These are phyloP conservation scores for Drosophila sp. DNA, from an alignment of 1,140 invertebrate genomes.

Conservation along the genomic window DNA sequence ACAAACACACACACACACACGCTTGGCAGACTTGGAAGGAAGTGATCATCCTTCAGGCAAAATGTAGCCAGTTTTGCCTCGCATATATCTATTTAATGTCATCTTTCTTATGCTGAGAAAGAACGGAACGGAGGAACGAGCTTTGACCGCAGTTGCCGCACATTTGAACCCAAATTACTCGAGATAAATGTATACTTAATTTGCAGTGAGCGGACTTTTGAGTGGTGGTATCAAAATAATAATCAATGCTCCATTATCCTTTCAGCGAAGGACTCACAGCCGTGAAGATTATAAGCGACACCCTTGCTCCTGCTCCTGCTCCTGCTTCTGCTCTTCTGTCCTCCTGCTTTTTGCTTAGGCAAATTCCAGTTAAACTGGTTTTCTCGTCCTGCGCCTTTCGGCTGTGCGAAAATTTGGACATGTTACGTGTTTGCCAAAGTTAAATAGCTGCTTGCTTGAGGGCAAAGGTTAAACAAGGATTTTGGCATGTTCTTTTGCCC, in stretches of 20 bases:
- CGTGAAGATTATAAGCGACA: conserved; percentile 78
- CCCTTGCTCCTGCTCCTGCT: conserved; percentile 16
- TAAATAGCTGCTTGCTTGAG: conserved; percentile 75
- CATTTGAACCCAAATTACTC: conserved; percentile 81
- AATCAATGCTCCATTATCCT: conserved; percentile 79
- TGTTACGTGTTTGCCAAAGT: conserved; percentile 79
- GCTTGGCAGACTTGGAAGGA: conserved; percentile 41
- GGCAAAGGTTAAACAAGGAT: conserved; percentile 78
- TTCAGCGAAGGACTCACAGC: conserved; percentile 54
- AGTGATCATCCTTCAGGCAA: conserved; percentile 57
- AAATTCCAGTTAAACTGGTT: conserved; percentile 75
- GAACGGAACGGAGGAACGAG: conserved; percentile 34
- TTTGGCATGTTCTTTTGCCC: conserved; percentile 68
- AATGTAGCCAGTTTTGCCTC: conserved; percentile 59
- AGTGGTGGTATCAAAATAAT: conserved; percentile 81
- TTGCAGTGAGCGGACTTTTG: conserved; percentile 70
- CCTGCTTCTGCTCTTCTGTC: neutral
- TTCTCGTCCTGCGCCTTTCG: conserved; percentile 9
- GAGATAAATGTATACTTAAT: conserved; percentile 81
- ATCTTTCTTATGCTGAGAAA: conserved; percentile 65
- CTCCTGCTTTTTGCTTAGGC: conserved; percentile 23
- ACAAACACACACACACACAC: conserved; percentile 41
- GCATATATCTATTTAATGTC: conserved; percentile 66
- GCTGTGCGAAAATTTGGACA: conserved; percentile 78
- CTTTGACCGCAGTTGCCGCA: conserved; percentile 79